These are phyloP conservation scores for Alouatta palliata DNA, from an alignment of 2,113 vertebrate genomes.

Conservation along the genomic window DNA sequence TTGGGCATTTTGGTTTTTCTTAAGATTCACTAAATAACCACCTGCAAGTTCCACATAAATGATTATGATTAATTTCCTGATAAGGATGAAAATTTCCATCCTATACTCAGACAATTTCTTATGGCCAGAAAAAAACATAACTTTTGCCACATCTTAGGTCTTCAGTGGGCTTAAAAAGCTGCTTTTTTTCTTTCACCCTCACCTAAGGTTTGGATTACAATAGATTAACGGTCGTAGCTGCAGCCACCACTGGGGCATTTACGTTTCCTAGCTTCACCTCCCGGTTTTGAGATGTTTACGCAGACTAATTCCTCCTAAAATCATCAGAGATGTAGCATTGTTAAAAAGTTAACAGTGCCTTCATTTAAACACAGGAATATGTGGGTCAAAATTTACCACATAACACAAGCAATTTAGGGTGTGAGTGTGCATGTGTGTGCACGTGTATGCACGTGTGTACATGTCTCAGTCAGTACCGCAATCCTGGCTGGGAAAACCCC, in stretches of 20 bases:
- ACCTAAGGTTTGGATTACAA: conserved; percentile 20
- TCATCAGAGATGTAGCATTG: conserved; percentile 21
- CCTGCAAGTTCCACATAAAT: conserved; percentile 3
- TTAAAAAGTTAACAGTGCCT: conserved; percentile 23
- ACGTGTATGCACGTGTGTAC: neutral
- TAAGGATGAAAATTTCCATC: conserved; percentile 2
- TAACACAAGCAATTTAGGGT: neutral
- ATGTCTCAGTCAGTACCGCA: too few relatives aligned
- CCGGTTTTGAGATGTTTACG: conserved; percentile 41
- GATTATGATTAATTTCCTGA: neutral
- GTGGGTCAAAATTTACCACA: neutral
- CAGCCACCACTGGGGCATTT: conserved; percentile 15
- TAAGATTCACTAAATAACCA: conserved; percentile 1
- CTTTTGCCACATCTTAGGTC: conserved; percentile 4
- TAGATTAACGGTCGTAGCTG: neutral
- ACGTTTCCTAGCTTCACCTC: neutral
- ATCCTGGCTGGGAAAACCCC: neutral
- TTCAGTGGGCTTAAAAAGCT: neutral
- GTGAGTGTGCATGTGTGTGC: accelerated
- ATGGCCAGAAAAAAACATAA: neutral
- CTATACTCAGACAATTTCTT: neutral
- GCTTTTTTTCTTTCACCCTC: neutral
- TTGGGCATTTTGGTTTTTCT: neutral
- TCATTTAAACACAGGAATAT: neutral
- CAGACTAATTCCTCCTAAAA: conserved; percentile 73